Base-by-base conservation (phyloP, 2,797 vertebrate genomes). In the Bovichtus diacanthus region DNA sequence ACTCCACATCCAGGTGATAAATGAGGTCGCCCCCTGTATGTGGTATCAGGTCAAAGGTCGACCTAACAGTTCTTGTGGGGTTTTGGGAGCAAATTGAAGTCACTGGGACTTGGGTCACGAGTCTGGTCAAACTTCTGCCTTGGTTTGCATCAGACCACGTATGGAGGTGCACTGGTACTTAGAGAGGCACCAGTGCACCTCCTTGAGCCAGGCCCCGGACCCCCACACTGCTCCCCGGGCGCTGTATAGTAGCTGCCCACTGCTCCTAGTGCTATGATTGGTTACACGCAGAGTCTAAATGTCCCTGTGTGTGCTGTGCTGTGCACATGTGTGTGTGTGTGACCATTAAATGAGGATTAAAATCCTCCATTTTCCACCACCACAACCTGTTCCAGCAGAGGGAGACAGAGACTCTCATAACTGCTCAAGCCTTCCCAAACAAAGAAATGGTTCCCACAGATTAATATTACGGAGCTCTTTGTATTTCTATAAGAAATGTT, bases 1-100 rank as follows among this genome's bases (percentile, higher is more conserved):
- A 88, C 81, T 71, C 85, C 87, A 85, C 74, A 90, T 88, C 82
- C 87, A 85, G 76, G 87, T 93, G 92, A 95, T 93, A 92, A 90
- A 95, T 93, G 92, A 92, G 88, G 80, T 88, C 39, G 66, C 76
- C 73, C 64, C n/a, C 77, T 80, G 77, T 89, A 87, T 90, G 87
- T 81, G 72, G 78, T 84, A 83, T 79, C 66, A 54, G 89, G 85
- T 78, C 77, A 87, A 44, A 86, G 83, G 81, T 81, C 82, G 18
- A 49, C 66, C 71, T 70, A 81, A 82, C 87, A 82, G 81, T 86
- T 81, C 84, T 77, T 82, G 54, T 78, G 83, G 70, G 76, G 70
- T 82, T 80, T 69, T 39, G 70, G 39, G 81, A 78, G 82, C 70
- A 91, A 86, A 81, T 62, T 61, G 60, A 66, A 90, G 86, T 87